phyloP scores from a whole-genome alignment of 2,888 invertebrate species.

The Arrhopalites spinosus region DNA sequence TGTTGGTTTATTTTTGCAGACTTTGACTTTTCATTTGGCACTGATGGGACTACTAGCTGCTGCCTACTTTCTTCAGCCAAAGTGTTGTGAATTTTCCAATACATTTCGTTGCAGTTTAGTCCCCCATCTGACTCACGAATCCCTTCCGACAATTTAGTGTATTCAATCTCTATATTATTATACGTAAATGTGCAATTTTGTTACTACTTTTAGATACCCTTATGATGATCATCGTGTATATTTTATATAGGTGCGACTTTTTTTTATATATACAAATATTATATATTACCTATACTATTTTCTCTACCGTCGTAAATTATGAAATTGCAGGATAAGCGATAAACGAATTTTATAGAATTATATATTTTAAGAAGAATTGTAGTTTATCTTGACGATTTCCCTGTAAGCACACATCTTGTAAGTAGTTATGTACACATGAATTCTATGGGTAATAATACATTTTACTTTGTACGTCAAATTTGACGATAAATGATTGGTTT shows the following conservation, averaged over 20 bases:
- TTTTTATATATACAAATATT: not conserved
- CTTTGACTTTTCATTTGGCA: constrained; percentile 54
- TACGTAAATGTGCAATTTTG: not conserved
- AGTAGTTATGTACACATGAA: too few species aligned
- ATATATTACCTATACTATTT: not conserved
- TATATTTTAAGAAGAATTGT: too few species aligned
- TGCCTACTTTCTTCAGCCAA: constrained; percentile 52
- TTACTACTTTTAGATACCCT: not conserved
- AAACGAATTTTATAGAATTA: not conserved
- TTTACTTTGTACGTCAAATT: too few species aligned
- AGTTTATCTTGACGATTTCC: too few species aligned
- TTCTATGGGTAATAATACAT: too few species aligned
- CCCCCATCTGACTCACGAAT: constrained; percentile 54
- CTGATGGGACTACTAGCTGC: constrained; percentile 54
- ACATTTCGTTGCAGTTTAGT: constrained; percentile 55
- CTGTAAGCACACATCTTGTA: too few species aligned
- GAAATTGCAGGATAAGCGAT: too few species aligned
- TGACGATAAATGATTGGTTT: too few species aligned
- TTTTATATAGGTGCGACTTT: not conserved
- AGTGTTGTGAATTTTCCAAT: constrained; percentile 55
- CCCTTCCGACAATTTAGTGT: constrained; percentile 53
- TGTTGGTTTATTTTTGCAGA: too few species aligned
- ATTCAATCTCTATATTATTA: not conserved
- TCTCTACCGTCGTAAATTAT: too few species aligned
- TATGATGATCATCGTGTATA: not conserved